Evolutionary conservation across 2,113 vertebrate species (phyloP).

Genomic region (Rousettus leschenaultii): DNA sequence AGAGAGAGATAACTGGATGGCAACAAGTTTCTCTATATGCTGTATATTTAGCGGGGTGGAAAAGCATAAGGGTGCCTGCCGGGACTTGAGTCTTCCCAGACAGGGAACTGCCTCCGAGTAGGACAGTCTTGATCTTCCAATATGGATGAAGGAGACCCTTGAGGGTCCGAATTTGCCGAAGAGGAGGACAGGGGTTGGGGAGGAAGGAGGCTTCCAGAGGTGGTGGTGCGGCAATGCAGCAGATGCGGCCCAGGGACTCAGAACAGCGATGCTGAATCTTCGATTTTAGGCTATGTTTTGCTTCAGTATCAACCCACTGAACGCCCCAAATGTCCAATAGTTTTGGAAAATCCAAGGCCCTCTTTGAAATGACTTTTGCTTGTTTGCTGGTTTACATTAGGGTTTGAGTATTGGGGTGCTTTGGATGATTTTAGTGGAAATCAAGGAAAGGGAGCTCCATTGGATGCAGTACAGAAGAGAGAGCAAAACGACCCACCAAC

Average conservation of each 20-base stretch:
- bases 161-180: neutral
- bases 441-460: neutral
- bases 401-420: neutral
- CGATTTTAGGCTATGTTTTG: neutral
- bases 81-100: neutral
- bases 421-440: neutral
- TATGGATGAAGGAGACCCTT: neutral
- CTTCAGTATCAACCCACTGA: neutral
- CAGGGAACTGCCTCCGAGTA: neutral
- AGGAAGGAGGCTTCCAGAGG: neutral
- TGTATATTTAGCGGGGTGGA: neutral
- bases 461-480: neutral
- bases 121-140: neutral
- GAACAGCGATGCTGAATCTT: neutral
- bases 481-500: fast-evolving
- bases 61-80: neutral
- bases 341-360: neutral
- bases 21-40: neutral
- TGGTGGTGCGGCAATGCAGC: fast-evolving
- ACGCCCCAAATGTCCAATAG: neutral
- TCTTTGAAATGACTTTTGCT: neutral
- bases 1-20: neutral
- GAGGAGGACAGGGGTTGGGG: neutral
- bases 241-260: neutral
- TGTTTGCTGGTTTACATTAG: neutral